phyloP scores from a whole-genome alignment of 2,797 vertebrate species.

The Taenioides sp. region DNA sequence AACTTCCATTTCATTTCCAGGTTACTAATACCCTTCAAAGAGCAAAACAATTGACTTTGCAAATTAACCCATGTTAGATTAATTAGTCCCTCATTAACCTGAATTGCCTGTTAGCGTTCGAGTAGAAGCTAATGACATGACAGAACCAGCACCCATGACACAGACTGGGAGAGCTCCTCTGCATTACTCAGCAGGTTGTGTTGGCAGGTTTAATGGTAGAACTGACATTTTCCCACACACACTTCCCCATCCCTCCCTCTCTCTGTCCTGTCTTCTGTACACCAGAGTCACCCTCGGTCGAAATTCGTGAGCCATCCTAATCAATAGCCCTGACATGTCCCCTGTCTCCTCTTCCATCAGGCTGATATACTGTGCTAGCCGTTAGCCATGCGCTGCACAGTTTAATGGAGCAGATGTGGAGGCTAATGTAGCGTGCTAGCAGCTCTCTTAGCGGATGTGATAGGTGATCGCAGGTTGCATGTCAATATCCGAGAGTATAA shows the following conservation, averaged over 20 bases:
- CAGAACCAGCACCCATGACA: slow-evolving; percentile 30
- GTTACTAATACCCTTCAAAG: neutral
- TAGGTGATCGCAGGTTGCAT: slow-evolving; percentile 33
- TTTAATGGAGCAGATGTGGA: neutral
- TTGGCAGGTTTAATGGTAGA: slow-evolving; percentile 46
- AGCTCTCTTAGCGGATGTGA: slow-evolving; percentile 25
- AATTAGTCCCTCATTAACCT: slow-evolving; percentile 10
- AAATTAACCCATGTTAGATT: neutral
- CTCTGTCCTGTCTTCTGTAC: slow-evolving; percentile 10
- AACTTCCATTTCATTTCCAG: neutral
- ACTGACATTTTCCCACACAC: slow-evolving; percentile 49
- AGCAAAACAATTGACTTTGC: neutral
- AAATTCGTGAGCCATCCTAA: slow-evolving; percentile 52
- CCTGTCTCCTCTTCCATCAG: slow-evolving; percentile 32
- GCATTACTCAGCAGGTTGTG: slow-evolving; percentile 64
- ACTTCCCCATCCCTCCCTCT: neutral
- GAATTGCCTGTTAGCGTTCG: slow-evolving; percentile 9
- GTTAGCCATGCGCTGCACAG: slow-evolving; percentile 23
- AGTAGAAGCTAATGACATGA: slow-evolving; percentile 15
- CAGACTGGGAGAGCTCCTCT: slow-evolving; percentile 26
- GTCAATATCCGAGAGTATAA: slow-evolving; percentile 37
- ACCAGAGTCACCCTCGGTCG: slow-evolving; percentile 52
- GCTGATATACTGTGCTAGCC: slow-evolving; percentile 26
- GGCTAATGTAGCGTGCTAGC: slow-evolving; percentile 30
- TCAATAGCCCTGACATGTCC: slow-evolving; percentile 51